phyloP scores from a whole-genome alignment of 2,113 vertebrate species.

The Anhinga anhinga region DNA sequence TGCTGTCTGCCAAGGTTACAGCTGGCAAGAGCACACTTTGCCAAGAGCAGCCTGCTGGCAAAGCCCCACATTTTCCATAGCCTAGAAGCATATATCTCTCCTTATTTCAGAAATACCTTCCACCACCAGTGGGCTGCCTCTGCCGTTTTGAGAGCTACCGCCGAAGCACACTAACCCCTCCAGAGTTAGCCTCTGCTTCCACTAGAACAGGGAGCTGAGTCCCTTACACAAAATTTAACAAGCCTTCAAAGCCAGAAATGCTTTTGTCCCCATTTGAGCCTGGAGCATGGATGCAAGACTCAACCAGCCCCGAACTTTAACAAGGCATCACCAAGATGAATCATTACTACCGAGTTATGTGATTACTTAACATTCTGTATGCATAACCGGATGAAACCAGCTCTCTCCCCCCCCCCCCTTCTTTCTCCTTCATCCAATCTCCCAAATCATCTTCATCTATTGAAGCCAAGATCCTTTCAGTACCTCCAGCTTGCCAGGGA shows the following conservation, averaged over 20 bases:
- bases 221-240: not conserved
- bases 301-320: conserved; percentile 23
- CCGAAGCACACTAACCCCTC: not conserved
- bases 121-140: not conserved
- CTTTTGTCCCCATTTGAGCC: not conserved
- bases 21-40: not conserved
- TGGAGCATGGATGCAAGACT: conserved; percentile 7
- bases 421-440: not conserved
- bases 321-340: conserved; percentile 24
- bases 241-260: not conserved
- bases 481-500: conserved; percentile 10
- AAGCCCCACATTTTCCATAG: not conserved
- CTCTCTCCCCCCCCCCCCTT: not conserved
- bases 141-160: not conserved
- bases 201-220: not conserved
- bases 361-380: conserved; percentile 21
- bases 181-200: not conserved
- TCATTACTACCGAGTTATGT: conserved; percentile 24
- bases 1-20: not conserved
- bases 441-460: not conserved
- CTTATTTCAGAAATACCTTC: not conserved
- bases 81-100: not conserved
- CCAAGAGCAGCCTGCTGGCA: not conserved
- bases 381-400: conserved; percentile 26
- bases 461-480: conserved; percentile 49